Base-by-base conservation (phyloP, 23 tunicate species). In the Ascidia mentula region DNA sequence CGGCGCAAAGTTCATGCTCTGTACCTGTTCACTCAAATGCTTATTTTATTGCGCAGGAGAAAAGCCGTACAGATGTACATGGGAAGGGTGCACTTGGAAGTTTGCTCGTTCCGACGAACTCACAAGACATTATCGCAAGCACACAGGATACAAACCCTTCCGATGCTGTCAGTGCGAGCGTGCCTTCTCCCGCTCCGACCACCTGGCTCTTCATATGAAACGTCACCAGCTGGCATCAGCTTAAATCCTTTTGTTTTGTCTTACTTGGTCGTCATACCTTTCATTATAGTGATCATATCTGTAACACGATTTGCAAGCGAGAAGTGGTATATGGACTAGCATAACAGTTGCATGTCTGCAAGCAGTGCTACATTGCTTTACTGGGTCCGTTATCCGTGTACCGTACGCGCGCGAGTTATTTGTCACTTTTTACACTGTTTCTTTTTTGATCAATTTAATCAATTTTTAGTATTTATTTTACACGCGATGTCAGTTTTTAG, bases 11-110 rank as follows among this genome's bases (percentile, higher is more conserved):
- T n/a, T n/a, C n/a, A n/a, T n/a, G n/a, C n/a, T n/a, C n/a, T n/a
- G n/a, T n/a, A n/a, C n/a, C n/a, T n/a, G n/a, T n/a, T n/a, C n/a
- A n/a, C n/a, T 15, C 53, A 15, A n/a, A 1, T 3, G 28, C 13
- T 69, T 7, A 35, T 79, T 75, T 1, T 32, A 31, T 37, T 69
- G 45, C 69, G 6, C 72, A 92, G 97, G 97, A 36, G 97, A 92
- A 69, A 92, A 92, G 53, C 97, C 97, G 36, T 92, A 92, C 74
- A 73, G 79, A 75, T 92, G 97, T 69, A 92, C 88, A 18, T 92
- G 97, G 97, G 85, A 87, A 17, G 97, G 97, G 0, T 92, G 97
- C 79, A 92, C 97, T 37, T 92, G 97, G 97, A 92, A 92, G 65
- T 92, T 92, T 83, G 97, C 97, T 9, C 82, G 97, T 17, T 87